Evolutionary conservation across 2,888 invertebrate genomes (phyloP), one percentile per base, ranked within the genome.

Genomic region (Drosophila parthenogenetica): DNA sequence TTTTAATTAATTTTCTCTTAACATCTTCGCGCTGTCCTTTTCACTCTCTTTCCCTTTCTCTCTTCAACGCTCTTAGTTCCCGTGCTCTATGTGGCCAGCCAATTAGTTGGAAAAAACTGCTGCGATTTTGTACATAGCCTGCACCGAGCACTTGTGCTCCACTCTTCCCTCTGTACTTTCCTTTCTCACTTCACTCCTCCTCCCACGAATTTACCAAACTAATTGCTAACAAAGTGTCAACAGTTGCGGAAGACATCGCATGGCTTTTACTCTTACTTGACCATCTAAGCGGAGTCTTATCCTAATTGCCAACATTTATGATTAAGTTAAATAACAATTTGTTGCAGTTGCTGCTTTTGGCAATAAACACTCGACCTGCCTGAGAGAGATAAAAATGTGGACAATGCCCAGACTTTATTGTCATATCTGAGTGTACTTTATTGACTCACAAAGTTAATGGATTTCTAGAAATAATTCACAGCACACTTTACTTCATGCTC

Each of bases 201-300:
- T 48, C 14, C 22, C 22, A 16, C 16, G 32, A 29, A 71, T 71
- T 69, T 73, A 54, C 70, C 66, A 70, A 72, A 77, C 84, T 87
- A 87, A 85, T 85, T 88, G 84, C 89, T 64, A 74, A 70, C 79
- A 81, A 87, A 88, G 87, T 85, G 89, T 89, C 79, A 81, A 87
- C 87, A 87, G 78, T 70, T 69, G 69, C 43, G 63, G 40, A 51
- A 42, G 61, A 43, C 53, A 25, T 61, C 19, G 42, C 16, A 55
- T 17, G 16, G 53, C 32, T 29, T 37, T 51, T 53, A 25, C 29
- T 62, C 39, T 22, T 14, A n/a, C 13, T 35, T 29, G 58, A 16
- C 49, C 29, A 55, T 32, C 54, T 5, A 53, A 43, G 29, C 49
- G 57, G 37, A 17, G 46, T 50, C 58, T 63, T 22, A 17, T 50